Percentiles rank a stretch among this genome's conserved stretches.
These are phyloP conservation scores for Epizoanthus scotinus DNA, from an alignment of 92 coral and sea anemone genomes.

Conservation along the genomic window DNA sequence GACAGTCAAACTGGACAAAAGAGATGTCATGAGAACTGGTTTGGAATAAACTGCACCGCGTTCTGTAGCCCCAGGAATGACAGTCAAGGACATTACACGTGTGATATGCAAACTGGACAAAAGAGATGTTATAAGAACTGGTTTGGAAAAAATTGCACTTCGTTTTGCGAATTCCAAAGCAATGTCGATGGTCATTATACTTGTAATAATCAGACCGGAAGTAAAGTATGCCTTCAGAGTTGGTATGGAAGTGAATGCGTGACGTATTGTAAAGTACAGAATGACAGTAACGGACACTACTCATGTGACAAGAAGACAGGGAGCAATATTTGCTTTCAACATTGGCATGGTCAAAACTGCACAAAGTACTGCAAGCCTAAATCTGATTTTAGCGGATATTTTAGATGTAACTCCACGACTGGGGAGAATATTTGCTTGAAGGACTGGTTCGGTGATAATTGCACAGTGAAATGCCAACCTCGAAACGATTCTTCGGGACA, in stretches of 20 bases:
- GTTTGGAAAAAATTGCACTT: constrained; percentile 59
- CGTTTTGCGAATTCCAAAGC: constrained; percentile 47
- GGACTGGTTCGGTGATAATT: constrained; percentile 43
- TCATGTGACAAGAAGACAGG: constrained; percentile 49
- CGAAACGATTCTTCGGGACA: constrained; percentile 45
- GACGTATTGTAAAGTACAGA: constrained; percentile 54
- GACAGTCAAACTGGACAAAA: too few species aligned
- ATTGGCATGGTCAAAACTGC: constrained; percentile 48
- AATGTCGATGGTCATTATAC: constrained; percentile 45
- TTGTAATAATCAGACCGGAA: constrained; percentile 54
- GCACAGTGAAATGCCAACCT: constrained; percentile 47
- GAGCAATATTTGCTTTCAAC: constrained; percentile 23
- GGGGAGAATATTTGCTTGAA: constrained; percentile 48
- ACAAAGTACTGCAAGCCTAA: constrained; percentile 30
- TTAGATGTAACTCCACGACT: constrained; percentile 29
- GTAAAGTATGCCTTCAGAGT: constrained; percentile 50
- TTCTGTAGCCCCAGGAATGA: constrained; percentile 44
- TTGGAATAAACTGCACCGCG: too few species aligned
- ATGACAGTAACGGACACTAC: constrained; percentile 56
- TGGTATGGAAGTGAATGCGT: constrained; percentile 74
- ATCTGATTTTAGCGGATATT: constrained; percentile 38
- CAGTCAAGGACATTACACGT: constrained; percentile 48
- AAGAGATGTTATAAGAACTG: constrained; percentile 61
- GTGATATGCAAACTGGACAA: constrained; percentile 47
- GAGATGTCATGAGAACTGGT: too few species aligned